phyloP scores from a whole-genome alignment of 2,888 invertebrate species.

The Tanytarsus gracilentus region DNA sequence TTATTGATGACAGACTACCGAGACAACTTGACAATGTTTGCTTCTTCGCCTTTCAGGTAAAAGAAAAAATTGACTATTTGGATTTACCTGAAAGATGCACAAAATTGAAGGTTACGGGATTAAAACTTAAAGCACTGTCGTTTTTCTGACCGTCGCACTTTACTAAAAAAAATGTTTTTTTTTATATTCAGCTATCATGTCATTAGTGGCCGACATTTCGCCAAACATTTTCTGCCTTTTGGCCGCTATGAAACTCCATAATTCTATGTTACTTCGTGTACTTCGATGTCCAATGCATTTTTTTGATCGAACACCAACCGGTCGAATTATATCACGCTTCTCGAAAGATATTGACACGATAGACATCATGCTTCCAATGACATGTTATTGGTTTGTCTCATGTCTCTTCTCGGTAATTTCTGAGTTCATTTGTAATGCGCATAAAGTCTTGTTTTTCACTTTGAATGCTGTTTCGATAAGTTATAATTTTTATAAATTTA shows the following conservation, averaged over 20 bases:
- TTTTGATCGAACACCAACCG: slow-evolving; percentile 55
- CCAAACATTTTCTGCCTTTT: slow-evolving; percentile 33
- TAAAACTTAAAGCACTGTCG: too few species aligned
- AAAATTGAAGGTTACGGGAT: too few species aligned
- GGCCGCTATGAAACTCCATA: slow-evolving; percentile 46
- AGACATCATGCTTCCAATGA: slow-evolving; percentile 46
- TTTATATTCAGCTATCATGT: slow-evolving; percentile 1
- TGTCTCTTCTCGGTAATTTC: slow-evolving; percentile 22
- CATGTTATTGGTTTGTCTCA: slow-evolving; percentile 14
- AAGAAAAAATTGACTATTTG: too few species aligned
- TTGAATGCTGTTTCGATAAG: too few species aligned
- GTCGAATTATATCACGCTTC: slow-evolving; percentile 54
- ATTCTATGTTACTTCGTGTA: slow-evolving; percentile 43
- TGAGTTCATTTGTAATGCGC: not conserved
- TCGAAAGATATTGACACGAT: slow-evolving; percentile 49
- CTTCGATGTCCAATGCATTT: slow-evolving; percentile 50
- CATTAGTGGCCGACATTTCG: not conserved
- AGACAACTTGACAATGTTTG: slow-evolving; percentile 48
- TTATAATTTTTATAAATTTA: too few species aligned
- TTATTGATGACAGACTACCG: slow-evolving; percentile 42
- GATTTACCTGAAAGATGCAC: too few species aligned
- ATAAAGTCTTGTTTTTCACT: not conserved
- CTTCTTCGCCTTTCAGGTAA: slow-evolving; percentile 52
- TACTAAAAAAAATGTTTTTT: too few species aligned
- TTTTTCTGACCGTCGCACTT: too few species aligned